Conservation (phyloP, 2,888 invertebrate species). For the Galeruca laticollis region DNA sequence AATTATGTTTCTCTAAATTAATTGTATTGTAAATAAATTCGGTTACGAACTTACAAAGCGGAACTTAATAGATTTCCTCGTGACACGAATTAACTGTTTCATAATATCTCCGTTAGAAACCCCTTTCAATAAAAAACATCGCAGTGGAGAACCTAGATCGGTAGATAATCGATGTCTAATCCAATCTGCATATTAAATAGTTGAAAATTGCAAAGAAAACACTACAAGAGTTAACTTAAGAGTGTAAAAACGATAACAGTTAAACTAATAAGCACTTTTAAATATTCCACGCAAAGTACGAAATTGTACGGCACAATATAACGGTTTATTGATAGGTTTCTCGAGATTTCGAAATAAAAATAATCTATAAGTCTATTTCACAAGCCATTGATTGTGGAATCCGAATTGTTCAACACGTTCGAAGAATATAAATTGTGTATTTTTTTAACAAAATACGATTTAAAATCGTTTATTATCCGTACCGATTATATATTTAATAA, state of each 20-base stretch:
- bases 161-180: neutral
- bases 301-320: conserved; percentile 28
- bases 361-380: conserved; percentile 20
- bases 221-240: conserved; percentile 20
- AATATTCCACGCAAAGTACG: conserved; percentile 28
- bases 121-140: too few species aligned
- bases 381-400: conserved; percentile 28
- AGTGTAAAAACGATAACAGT: conserved; percentile 29
- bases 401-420: neutral
- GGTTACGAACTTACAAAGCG: too few species aligned
- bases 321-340: conserved; percentile 22
- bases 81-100: too few species aligned
- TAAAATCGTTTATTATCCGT: too few species aligned
- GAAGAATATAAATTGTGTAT: neutral
- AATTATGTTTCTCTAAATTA: too few species aligned
- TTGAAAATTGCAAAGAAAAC: conserved; percentile 29
- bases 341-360: conserved; percentile 18
- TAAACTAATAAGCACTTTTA: conserved; percentile 22
- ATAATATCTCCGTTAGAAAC: too few species aligned
- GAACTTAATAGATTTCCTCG: too few species aligned
- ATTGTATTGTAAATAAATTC: too few species aligned
- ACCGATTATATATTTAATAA: too few species aligned
- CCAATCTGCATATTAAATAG: conserved; percentile 27
- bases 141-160: neutral
- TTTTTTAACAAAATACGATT: neutral